A percentile compares a stretch with the other conserved stretches of the same genome.
These are phyloP conservation scores for Stegana nigrithorax DNA, from an alignment of 2,888 invertebrate species.

Conservation along the genomic window DNA sequence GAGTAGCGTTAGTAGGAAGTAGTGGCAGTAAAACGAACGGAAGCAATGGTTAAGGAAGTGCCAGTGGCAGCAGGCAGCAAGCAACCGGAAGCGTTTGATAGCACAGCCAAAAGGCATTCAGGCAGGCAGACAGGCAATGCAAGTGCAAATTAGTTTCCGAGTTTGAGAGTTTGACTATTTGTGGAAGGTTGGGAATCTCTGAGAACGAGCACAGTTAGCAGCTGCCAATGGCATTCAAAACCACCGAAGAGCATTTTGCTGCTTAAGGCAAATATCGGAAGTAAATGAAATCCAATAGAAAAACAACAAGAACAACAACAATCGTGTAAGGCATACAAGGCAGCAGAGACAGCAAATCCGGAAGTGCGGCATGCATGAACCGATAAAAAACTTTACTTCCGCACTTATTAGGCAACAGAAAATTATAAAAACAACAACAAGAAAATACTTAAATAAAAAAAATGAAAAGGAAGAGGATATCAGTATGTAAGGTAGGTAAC, in stretches of 20 bases:
- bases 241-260: constrained; percentile 2
- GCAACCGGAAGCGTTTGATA: not conserved
- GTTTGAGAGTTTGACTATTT: too few species aligned
- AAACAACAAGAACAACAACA: constrained; percentile 21
- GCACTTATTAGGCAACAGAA: constrained; percentile 21
- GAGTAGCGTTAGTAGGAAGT: too few species aligned
- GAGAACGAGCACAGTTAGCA: constrained; percentile 8
- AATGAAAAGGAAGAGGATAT: not conserved
- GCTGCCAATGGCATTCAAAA: constrained; percentile 25
- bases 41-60: not conserved
- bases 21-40: too few species aligned
- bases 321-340: too few species aligned
- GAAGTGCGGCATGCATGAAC: too few species aligned
- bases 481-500: not conserved
- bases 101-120: not conserved
- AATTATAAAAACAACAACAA: constrained; percentile 8
- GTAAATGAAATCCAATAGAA: constrained; percentile 53
- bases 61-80: not conserved
- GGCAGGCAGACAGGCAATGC: too few species aligned
- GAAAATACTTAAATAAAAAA: constrained; percentile 1
- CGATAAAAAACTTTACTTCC: constrained; percentile 38
- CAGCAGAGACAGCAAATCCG: too few species aligned
- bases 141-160: constrained; percentile 23
- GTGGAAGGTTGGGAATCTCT: too few species aligned
- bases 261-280: constrained; percentile 40